Conservation (phyloP, 2,113 vertebrate species). For the Orthochromis malagaraziensis region DNA sequence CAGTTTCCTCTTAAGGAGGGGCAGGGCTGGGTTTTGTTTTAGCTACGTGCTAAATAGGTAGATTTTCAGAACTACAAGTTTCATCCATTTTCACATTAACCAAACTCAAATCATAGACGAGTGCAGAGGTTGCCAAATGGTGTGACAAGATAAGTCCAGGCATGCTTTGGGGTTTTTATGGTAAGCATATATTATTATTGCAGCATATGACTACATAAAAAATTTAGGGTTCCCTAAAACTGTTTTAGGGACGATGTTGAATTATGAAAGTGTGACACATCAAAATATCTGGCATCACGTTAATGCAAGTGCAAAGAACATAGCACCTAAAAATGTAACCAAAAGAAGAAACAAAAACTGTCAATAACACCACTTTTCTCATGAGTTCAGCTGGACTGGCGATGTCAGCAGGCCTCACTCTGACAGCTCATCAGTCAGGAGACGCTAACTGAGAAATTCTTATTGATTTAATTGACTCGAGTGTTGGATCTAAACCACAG, state of each 20-base stretch:
- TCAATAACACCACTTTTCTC: neutral
- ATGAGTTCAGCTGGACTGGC: neutral
- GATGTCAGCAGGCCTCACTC: neutral
- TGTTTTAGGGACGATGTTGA: neutral
- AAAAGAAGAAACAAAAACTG: neutral
- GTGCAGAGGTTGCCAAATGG: neutral
- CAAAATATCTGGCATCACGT: neutral
- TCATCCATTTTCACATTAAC: neutral
- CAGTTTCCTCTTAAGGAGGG: neutral
- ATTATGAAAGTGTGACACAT: neutral
- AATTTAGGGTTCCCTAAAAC: neutral
- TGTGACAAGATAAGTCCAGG: neutral
- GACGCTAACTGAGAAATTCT: neutral
- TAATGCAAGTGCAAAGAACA: neutral
- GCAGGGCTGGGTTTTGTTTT: neutral
- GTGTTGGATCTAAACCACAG: neutral
- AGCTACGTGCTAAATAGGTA: neutral
- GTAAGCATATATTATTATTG: neutral
- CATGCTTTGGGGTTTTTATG: neutral
- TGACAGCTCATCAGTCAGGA: neutral
- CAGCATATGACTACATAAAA: neutral
- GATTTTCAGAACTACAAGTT: neutral
- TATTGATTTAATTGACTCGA: neutral
- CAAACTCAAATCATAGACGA: neutral
- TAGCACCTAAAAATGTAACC: neutral